phyloP scores from a whole-genome alignment of 2,797 vertebrate species.

The Nasua narica region DNA sequence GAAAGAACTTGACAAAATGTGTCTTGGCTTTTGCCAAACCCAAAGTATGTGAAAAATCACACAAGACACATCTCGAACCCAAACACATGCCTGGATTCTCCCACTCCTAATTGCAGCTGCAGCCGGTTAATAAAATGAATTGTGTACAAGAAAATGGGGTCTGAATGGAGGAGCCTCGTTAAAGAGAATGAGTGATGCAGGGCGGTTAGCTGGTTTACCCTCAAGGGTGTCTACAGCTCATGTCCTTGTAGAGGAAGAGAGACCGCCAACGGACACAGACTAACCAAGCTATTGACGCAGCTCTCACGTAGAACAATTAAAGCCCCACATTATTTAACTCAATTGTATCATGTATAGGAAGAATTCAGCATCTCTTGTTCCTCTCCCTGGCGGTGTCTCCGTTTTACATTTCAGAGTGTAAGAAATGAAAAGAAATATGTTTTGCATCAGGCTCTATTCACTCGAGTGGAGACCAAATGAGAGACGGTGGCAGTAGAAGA shows the following conservation, averaged over 20 bases:
- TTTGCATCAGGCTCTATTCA: conserved; percentile 65
- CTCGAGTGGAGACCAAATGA: conserved; percentile 22
- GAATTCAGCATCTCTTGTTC: conserved; percentile 55
- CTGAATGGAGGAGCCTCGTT: conserved; percentile 48
- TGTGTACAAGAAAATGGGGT: conserved; percentile 62
- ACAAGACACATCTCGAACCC: conserved; percentile 75
- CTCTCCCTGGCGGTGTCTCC: neutral
- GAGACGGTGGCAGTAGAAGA: conserved; percentile 24
- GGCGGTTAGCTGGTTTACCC: neutral
- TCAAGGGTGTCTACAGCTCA: neutral
- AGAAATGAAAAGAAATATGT: conserved; percentile 63
- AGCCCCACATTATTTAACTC: conserved; percentile 39
- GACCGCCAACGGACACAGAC: neutral
- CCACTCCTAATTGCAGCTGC: conserved; percentile 72
- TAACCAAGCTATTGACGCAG: neutral
- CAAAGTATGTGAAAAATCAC: conserved; percentile 77
- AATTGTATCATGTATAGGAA: conserved; percentile 52
- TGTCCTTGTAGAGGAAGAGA: neutral
- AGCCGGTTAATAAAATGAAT: conserved; percentile 62
- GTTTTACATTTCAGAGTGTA: conserved; percentile 45
- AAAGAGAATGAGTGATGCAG: neutral
- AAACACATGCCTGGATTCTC: conserved; percentile 70
- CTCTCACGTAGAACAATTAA: conserved; percentile 44
- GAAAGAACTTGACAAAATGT: conserved; percentile 75
- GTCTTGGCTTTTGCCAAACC: conserved; percentile 75